A percentile compares a stretch with the other conserved stretches of the same genome.
These are phyloP conservation scores for Luffia ferchaultella DNA, from an alignment of 2,888 invertebrate species.

Conservation along the genomic window DNA sequence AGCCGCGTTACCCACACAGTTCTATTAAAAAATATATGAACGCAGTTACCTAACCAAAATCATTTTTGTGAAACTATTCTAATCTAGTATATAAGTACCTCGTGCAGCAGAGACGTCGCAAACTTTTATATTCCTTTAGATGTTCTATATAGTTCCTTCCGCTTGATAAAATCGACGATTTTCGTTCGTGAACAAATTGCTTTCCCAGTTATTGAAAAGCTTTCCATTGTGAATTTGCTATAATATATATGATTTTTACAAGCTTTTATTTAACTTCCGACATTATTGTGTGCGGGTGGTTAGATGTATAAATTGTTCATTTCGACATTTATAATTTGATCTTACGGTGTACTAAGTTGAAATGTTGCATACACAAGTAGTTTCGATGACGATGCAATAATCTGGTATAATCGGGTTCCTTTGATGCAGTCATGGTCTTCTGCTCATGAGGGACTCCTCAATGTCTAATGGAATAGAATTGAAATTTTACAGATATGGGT, in stretches of 20 bases:
- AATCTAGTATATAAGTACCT: not conserved
- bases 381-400: not conserved
- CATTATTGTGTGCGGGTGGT: too few species aligned
- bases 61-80: not conserved
- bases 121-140: not conserved
- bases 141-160: not conserved
- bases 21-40: too few species aligned
- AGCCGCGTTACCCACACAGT: too few species aligned
- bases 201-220: not conserved
- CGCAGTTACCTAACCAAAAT: too few species aligned
- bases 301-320: too few species aligned
- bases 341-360: too few species aligned
- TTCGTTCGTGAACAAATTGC: not conserved
- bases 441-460: too few species aligned
- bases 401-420: too few species aligned
- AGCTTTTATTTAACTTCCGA: not conserved
- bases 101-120: not conserved
- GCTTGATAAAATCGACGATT: not conserved
- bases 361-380: not conserved
- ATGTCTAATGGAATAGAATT: too few species aligned
- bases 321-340: not conserved
- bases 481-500: too few species aligned
- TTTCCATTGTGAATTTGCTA: not conserved
- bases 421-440: too few species aligned
- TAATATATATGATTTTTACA: not conserved